A percentile compares a stretch with the other conserved stretches of the same genome.
Evolutionary conservation across 1,140 invertebrate genomes (phyloP).

Genomic region (Coelopa frigida): DNA sequence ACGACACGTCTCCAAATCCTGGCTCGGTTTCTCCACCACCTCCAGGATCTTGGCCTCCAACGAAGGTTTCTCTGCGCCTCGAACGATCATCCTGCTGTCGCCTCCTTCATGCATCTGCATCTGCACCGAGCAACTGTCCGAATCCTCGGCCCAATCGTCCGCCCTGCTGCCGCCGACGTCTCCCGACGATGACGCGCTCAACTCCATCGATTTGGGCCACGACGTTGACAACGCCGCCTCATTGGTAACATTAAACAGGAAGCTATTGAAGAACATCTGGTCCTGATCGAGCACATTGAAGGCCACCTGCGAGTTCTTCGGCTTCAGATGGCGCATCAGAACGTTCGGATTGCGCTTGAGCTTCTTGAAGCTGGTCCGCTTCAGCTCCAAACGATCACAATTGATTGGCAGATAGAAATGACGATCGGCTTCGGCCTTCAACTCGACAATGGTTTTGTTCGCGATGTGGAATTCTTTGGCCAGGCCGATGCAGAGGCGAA

Average conservation of each 20-base stretch:
- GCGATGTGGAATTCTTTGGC: constrained; percentile 29
- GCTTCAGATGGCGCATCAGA: constrained; percentile 24
- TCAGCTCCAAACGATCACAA: constrained; percentile 9
- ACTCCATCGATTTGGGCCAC: no score
- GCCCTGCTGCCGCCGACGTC: no score
- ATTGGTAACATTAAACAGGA: constrained; percentile 3
- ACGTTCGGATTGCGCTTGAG: constrained; percentile 26
- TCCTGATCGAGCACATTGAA: constrained; percentile 34
- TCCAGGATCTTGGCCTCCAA: no score
- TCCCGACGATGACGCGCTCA: no score
- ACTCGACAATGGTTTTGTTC: constrained; percentile 24
- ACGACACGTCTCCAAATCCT: no score
- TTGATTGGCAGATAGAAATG: constrained; percentile 23
- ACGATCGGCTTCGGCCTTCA: constrained; percentile 26
- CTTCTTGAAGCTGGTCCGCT: constrained; percentile 25
- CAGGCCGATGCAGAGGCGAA: constrained; percentile 12
- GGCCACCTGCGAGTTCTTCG: constrained; percentile 1
- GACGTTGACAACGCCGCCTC: no score
- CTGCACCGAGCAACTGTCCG: no score
- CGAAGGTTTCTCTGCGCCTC: no score
- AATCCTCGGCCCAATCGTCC: no score
- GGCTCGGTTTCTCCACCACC: no score
- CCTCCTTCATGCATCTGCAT: no score
- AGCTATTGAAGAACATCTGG: constrained; percentile 30
- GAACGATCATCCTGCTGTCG: no score